Base-by-base conservation (phyloP, 2,888 invertebrate genomes). In the Troides oblongomaculatus region DNA sequence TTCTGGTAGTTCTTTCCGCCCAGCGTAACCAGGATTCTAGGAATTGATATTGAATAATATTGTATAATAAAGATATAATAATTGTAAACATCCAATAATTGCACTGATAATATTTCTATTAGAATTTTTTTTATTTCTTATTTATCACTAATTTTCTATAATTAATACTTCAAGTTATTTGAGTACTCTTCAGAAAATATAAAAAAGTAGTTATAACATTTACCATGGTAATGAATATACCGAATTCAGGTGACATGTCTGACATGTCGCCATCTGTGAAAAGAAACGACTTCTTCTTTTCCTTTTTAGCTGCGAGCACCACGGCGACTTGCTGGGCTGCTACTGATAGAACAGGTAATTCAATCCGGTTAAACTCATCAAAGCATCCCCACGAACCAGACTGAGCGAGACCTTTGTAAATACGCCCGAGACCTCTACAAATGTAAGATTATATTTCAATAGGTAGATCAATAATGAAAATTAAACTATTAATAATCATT, bases 341-440 rank as follows among this genome's bases (percentile, higher is more conserved):
- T 5, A 99, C 99, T 0, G 92, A 92, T 43, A 92, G 74, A 8
- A 99, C 99, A 0, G 99, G 98, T 69, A 99, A 90, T 86, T 99
- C 98, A 72, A 99, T 99, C 46, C 97, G 94, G 88, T 99, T 99
- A 90, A 99, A 99, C 92, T 99, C 99, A 85, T 99, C 99, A 86
- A 99, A 99, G 81, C 99, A 99, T 1, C 99, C 99, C 99, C 99
- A 99, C 0, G 98, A 96, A 2, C 99, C 99, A 7, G 98, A 98
- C 86, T 99, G 99, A 0, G 98, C 96, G 64, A 99, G 89, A 30
- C 99, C 98, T 93, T 99, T 99, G 87, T 98, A 99, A 79, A 99
- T 99, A 74, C 99, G 94, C 1, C 99, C 99, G 12, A 99, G 93
- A 46, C 99, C 99, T 85, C 98, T 95, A 81, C 6, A 74, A 76